Evolutionary conservation across 2,888 invertebrate genomes (phyloP).

Genomic region (Eulithis testata): DNA sequence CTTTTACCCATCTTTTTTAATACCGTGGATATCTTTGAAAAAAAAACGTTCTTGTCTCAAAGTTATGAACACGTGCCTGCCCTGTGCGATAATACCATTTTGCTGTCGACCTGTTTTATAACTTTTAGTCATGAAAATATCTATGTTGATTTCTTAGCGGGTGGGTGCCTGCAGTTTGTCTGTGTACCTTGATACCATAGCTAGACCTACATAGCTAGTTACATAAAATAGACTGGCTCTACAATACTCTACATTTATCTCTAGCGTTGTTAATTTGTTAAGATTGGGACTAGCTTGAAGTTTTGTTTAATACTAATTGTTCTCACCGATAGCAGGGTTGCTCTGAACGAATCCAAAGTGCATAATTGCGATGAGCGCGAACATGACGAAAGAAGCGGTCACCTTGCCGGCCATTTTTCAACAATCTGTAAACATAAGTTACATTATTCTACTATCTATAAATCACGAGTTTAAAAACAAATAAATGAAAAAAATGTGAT

Average conservation of each 20-base stretch:
- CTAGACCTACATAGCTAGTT: neutral
- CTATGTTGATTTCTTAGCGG: neutral
- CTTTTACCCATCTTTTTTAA: neutral
- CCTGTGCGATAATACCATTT: too few species aligned
- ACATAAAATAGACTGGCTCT: neutral
- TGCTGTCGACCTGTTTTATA: too few species aligned
- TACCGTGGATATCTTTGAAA: neutral
- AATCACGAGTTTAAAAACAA: neutral
- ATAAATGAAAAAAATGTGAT: conserved; percentile 2
- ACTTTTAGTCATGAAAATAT: too few species aligned
- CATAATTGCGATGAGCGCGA: conserved; percentile 57
- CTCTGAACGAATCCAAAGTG: conserved; percentile 56
- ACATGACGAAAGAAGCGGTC: conserved; percentile 55
- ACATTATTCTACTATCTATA: conserved; percentile 1
- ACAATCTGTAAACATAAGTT: conserved; percentile 35
- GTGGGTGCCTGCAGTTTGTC: neutral
- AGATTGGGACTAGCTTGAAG: too few species aligned
- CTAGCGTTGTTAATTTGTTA: neutral
- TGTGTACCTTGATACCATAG: neutral
- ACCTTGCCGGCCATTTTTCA: conserved; percentile 69
- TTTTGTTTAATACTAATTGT: neutral
- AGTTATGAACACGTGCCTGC: too few species aligned
- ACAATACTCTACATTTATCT: neutral
- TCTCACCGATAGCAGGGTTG: conserved; percentile 77
- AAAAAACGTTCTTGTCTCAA: too few species aligned